Conservation (phyloP, 2,797 vertebrate genomes). For the Sebastes melanostomus region DNA sequence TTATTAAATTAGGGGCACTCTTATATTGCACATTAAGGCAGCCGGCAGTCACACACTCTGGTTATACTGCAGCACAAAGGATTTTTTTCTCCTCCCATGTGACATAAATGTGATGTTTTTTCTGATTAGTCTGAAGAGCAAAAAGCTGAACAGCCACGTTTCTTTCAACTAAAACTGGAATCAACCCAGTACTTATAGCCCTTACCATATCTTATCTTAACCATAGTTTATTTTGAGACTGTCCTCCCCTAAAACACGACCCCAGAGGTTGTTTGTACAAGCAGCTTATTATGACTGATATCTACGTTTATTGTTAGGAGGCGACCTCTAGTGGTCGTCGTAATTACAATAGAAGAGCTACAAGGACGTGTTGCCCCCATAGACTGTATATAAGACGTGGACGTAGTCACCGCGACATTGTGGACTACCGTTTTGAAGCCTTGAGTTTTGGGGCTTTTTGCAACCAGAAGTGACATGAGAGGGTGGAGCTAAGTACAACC, state of each 20-base stretch:
- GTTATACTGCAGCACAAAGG: neutral
- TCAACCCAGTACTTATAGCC: neutral
- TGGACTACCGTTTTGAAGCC: too few relatives aligned
- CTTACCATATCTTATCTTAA: too few relatives aligned
- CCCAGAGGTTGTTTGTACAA: too few relatives aligned
- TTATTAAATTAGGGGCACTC: neutral
- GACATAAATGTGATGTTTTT: neutral
- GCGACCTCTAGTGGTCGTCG: too few relatives aligned
- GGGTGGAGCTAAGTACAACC: too few relatives aligned
- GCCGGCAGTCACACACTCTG: neutral
- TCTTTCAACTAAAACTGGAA: neutral
- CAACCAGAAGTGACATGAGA: too few relatives aligned
- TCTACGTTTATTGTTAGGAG: neutral
- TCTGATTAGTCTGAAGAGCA: neutral
- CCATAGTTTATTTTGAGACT: neutral
- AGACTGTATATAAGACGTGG: too few relatives aligned
- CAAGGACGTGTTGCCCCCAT: too few relatives aligned
- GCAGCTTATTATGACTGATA: neutral
- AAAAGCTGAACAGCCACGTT: neutral
- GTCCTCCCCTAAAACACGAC: neutral
- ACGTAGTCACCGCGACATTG: too few relatives aligned
- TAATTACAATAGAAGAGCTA: too few relatives aligned
- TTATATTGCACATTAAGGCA: conserved; percentile 8
- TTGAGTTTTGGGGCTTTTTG: too few relatives aligned
- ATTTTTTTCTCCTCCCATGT: neutral